phyloP scores from a whole-genome alignment of 2,888 invertebrate species.

The Melitaea athalia region DNA sequence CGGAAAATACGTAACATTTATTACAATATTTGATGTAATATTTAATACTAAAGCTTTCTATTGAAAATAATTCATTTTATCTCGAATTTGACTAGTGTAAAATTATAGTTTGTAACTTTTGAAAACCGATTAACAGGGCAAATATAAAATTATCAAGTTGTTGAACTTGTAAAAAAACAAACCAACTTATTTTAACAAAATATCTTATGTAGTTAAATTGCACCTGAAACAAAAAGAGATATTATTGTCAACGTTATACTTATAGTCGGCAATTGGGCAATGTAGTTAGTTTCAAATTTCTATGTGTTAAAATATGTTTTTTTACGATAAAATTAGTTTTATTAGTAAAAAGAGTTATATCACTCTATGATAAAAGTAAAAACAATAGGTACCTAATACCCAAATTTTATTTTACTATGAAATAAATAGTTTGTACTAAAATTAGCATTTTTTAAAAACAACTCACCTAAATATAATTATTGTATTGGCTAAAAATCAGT shows the following conservation, averaged over 20 bases:
- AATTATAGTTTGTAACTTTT: background rate
- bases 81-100: background rate
- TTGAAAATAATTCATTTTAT: background rate
- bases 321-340: no score
- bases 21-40: background rate
- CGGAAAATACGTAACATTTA: background rate
- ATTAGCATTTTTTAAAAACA: background rate
- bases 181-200: constrained; percentile 16
- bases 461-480: constrained; percentile 56
- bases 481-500: constrained; percentile 55
- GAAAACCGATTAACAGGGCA: background rate
- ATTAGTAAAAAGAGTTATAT: no score
- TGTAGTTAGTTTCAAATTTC: no score
- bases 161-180: constrained; percentile 8
- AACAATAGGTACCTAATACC: no score
- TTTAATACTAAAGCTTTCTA: background rate
- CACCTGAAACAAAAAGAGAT: constrained; percentile 31
- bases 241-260: background rate
- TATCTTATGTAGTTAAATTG: constrained; percentile 27
- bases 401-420: background rate
- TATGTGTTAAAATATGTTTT: no score
- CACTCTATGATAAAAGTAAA: no score
- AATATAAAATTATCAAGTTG: background rate
- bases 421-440: background rate
- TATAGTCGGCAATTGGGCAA: background rate